Conservation (phyloP, 1,140 invertebrate genomes). For the Scylla paramamosain region DNA sequence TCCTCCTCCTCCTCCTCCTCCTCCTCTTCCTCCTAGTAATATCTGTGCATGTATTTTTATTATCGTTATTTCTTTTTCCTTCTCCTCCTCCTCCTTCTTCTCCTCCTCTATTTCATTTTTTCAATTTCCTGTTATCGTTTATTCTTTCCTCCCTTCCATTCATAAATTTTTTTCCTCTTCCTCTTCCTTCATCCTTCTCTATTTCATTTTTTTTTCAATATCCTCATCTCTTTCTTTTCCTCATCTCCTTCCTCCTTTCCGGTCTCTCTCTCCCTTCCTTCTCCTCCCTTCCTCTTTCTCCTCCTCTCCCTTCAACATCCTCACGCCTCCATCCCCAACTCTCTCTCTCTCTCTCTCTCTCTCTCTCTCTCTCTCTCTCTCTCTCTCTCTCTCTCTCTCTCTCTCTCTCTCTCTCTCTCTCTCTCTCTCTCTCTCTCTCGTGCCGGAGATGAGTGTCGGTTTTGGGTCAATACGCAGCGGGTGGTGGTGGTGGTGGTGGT, state of each 20-base stretch:
- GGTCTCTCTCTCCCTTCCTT: background rate
- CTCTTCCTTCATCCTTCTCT: background rate
- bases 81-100: background rate
- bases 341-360: background rate
- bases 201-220: background rate
- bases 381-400: background rate
- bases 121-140: background rate
- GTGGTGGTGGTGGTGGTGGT: slow-evolving; percentile 28
- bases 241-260: background rate
- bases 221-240: background rate
- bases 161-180: background rate
- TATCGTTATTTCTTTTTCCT: no score
- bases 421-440: background rate
- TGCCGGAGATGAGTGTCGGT: background rate
- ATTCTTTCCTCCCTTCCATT: background rate
- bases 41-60: no score
- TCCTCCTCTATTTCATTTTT: background rate
- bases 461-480: background rate
- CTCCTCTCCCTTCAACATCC: background rate
- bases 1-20: background rate
- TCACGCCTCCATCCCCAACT: background rate
- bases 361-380: background rate
- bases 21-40: background rate
- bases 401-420: background rate
- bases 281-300: background rate